Evolutionary conservation across 2,113 vertebrate genomes (phyloP), one percentile per base, ranked within the genome.

Genomic region (Cephalopterus ornatus): DNA sequence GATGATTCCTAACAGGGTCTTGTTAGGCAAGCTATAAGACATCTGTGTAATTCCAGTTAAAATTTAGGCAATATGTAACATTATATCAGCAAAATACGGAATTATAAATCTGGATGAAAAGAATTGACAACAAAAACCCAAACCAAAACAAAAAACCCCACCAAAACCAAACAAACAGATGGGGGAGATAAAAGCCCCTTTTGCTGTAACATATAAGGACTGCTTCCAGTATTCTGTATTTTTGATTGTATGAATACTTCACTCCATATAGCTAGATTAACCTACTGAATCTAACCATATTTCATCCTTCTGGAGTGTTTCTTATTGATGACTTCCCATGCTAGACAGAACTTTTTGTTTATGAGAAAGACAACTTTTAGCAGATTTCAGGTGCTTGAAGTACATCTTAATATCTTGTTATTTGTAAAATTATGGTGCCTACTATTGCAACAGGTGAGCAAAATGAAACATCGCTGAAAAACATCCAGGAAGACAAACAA

Each of bases 11-110:
- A 94, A 49, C 50, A 88, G 49, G 46, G 23, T 95, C 87, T 95
- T 89, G 78, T 95, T 94, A 91, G 53, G 88, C 50, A 91, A 92
- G 46, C 78, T 82, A 52, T 91, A 89, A 89, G 65, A 63, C 80
- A 91, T 80, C 68, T 94, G 76, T 78, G 77, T 46, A 85, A 92
- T 75, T 73, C 53, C 82, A 85, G 58, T 49, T 88, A 92, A 94
- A 92, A 80, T 89, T 79, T 92, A 91, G 80, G 62, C 42, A 53
- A 89, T 33, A 7, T 37, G 65, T 49, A 82, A 65, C 21, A 58
- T 58, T 79, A 18, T 55, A 85, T 53, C 33, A 76, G 74, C 71
- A 91, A 94, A 92, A 81, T 73, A 73, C 20, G 30, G 53, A 94
- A 93, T 80, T 53, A 88, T 70, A 85, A 88, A 73, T 91, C 19